Percentiles rank a stretch among this genome's conserved stretches.
These are phyloP conservation scores for Rhinogobius similis DNA, from an alignment of 2,113 vertebrate genomes.

Conservation along the genomic window DNA sequence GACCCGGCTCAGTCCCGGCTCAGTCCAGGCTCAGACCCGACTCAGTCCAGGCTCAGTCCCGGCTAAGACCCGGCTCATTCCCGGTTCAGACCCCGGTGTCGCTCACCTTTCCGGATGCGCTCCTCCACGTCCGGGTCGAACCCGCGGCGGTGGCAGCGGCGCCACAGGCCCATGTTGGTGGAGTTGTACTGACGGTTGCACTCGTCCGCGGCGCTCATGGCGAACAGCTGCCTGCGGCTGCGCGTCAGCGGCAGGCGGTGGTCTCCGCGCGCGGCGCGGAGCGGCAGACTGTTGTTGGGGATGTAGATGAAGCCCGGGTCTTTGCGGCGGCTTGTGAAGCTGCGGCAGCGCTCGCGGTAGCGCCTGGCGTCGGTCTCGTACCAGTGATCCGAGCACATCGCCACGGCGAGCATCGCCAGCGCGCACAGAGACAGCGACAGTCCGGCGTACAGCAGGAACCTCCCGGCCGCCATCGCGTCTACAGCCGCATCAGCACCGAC, in stretches of 20 bases:
- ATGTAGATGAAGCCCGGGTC: constrained; percentile 99
- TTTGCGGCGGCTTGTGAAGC: constrained; percentile 92
- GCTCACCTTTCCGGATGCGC: constrained; percentile 92
- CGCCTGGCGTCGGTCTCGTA: constrained; percentile 98
- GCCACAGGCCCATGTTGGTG: constrained; percentile 98
- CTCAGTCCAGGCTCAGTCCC: neutral
- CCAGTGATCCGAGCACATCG: constrained; percentile 99
- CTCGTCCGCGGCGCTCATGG: constrained; percentile 94
- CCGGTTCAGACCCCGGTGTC: neutral
- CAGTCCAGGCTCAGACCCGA: no score
- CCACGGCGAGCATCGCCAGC: constrained; percentile 97
- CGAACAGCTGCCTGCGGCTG: constrained; percentile 94
- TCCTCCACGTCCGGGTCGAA: constrained; percentile 94
- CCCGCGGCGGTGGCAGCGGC: constrained; percentile 91
- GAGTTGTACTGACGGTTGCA: constrained; percentile 97
- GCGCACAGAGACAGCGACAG: constrained; percentile 96
- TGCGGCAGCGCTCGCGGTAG: constrained; percentile 95
- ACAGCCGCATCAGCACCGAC: constrained; percentile 83
- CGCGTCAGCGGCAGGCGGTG: constrained; percentile 88
- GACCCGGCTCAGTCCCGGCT: no score
- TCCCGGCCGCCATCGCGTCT: constrained; percentile 95
- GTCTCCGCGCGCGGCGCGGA: constrained; percentile 88
- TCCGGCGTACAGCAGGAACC: constrained; percentile 96
- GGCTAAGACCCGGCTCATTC: neutral
- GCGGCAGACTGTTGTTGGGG: constrained; percentile 97